Evolutionary conservation across 2,888 invertebrate genomes (phyloP).

Genomic region (Andrena trimmerana): DNA sequence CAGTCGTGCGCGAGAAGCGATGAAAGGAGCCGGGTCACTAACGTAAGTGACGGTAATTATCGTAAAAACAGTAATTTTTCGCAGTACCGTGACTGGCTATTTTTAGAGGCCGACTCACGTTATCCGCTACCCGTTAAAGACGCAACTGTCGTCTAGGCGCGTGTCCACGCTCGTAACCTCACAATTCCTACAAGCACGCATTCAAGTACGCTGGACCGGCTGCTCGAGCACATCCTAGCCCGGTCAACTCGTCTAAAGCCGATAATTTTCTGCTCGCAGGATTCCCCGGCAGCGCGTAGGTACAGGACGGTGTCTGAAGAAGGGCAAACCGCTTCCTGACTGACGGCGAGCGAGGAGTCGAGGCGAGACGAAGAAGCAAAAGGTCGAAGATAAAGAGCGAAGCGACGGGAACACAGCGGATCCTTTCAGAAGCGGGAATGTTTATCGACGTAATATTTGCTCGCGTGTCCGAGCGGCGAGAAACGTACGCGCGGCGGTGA

Average conservation of each 20-base stretch:
- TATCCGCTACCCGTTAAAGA: slow-evolving; percentile 76
- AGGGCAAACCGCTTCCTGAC: slow-evolving; percentile 70
- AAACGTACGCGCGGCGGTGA: slow-evolving; percentile 59
- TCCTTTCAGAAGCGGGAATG: slow-evolving; percentile 81
- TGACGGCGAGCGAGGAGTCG: slow-evolving; percentile 43
- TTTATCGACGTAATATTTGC: slow-evolving; percentile 83
- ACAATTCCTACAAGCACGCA: not conserved
- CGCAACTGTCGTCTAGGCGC: slow-evolving; percentile 50
- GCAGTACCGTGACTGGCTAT: slow-evolving; percentile 76
- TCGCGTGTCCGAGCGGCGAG: slow-evolving; percentile 46
- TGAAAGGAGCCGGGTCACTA: slow-evolving; percentile 76
- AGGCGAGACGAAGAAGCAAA: slow-evolving; percentile 22
- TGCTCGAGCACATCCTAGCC: slow-evolving; percentile 73
- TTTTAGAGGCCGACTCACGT: slow-evolving; percentile 82
- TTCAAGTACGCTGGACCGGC: slow-evolving; percentile 17
- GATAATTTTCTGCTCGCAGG: slow-evolving; percentile 43
- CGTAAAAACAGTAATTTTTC: slow-evolving; percentile 80
- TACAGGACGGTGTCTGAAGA: slow-evolving; percentile 44
- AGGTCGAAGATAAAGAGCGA: slow-evolving; percentile 52
- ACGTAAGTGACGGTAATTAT: slow-evolving; percentile 79
- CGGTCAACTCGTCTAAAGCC: slow-evolving; percentile 66
- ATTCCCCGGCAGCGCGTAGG: not conserved
- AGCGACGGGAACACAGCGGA: slow-evolving; percentile 65
- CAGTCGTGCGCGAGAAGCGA: slow-evolving; percentile 47
- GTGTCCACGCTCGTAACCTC: not conserved